Percentiles rank a stretch among this genome's conserved stretches.
Conservation (phyloP, 2,888 invertebrate genomes). For the Tetrapedia diversipes region DNA sequence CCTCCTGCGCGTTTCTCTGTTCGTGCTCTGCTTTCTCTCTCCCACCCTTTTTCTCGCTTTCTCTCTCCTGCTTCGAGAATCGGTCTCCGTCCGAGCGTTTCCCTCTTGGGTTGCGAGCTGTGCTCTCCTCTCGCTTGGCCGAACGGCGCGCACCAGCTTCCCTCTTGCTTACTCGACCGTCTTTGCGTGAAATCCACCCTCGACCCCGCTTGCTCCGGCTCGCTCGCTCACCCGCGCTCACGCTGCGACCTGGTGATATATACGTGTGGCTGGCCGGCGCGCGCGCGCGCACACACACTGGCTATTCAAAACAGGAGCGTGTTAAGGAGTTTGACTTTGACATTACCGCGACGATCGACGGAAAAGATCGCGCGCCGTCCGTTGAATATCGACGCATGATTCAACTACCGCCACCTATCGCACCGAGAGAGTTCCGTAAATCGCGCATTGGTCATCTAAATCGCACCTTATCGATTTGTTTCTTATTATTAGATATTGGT, state of each 20-base stretch:
- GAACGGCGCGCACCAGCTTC: neutral
- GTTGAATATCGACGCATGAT: neutral
- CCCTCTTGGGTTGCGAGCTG: constrained; percentile 36
- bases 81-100: constrained; percentile 48
- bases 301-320: constrained; percentile 63
- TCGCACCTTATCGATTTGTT: too few relatives aligned
- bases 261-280: constrained; percentile 29
- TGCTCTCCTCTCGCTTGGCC: constrained; percentile 19
- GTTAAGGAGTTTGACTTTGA: constrained; percentile 58
- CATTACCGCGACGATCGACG: constrained; percentile 40
- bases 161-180: constrained; percentile 37
- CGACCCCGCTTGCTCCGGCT: constrained; percentile 49
- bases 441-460: too few relatives aligned
- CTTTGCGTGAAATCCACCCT: constrained; percentile 58
- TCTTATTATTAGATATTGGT: too few relatives aligned
- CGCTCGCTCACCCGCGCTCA: constrained; percentile 31
- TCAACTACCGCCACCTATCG: neutral
- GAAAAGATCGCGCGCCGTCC: neutral
- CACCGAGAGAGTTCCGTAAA: too few relatives aligned
- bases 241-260: constrained; percentile 48
- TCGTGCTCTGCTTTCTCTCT: neutral
- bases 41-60: neutral
- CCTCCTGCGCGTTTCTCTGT: constrained; percentile 30
- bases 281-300: constrained; percentile 17
- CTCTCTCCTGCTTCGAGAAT: constrained; percentile 28